Evolutionary conservation across 1,140 invertebrate genomes (phyloP).

Genomic region (Drosophila takahashii): DNA sequence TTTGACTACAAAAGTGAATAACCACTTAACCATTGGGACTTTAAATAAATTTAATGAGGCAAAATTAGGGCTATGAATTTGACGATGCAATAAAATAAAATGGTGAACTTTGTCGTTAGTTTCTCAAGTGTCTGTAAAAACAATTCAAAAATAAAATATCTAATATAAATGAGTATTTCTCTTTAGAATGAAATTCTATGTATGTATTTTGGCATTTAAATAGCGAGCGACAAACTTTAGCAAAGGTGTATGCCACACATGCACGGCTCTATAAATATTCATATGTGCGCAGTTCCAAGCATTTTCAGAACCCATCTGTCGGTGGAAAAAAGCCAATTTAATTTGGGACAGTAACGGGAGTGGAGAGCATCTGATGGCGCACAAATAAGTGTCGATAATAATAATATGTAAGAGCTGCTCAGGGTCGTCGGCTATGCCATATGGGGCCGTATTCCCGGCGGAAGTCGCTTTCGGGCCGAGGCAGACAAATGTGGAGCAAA

Average conservation of each 20-base stretch:
- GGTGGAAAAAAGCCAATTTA: conserved; percentile 23
- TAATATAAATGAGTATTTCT: neutral
- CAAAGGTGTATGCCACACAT: conserved; percentile 30
- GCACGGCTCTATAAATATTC: conserved; percentile 35
- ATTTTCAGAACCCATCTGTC: conserved; percentile 34
- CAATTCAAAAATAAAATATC: conserved; percentile 18
- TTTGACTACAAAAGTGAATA: neutral
- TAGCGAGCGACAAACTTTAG: neutral
- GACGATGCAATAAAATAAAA: conserved; percentile 16
- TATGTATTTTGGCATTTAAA: too few species aligned
- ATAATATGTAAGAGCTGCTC: conserved; percentile 27
- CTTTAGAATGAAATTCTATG: neutral
- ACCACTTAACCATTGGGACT: neutral
- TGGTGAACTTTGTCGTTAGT: conserved; percentile 14
- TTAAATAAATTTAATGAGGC: neutral
- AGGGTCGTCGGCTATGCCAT: conserved; percentile 14
- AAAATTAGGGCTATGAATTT: conserved; percentile 14
- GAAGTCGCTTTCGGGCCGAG: conserved; percentile 51
- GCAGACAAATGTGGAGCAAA: conserved; percentile 70
- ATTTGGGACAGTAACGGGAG: conserved; percentile 45
- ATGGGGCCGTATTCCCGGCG: conserved; percentile 30
- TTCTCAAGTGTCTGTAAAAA: conserved; percentile 12
- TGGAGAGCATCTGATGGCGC: conserved; percentile 15
- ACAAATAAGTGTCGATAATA: conserved; percentile 44
- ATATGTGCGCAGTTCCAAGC: neutral